Conservation (phyloP, 2,113 vertebrate genomes). For the Etia nguti region DNA sequence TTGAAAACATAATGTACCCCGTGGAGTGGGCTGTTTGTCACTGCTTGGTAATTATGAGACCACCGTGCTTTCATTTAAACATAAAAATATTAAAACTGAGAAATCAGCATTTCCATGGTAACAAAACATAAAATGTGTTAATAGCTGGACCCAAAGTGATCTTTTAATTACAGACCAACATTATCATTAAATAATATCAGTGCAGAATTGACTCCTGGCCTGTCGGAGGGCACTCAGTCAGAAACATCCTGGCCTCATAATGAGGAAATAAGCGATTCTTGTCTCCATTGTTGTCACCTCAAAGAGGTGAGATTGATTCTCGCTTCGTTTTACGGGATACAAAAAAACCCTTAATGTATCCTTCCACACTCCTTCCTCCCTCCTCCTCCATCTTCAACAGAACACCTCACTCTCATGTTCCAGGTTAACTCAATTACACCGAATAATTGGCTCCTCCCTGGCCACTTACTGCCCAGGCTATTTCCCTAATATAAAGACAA, state of each 20-base stretch:
- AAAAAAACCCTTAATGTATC: not conserved
- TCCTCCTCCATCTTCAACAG: not conserved
- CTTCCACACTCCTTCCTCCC: not conserved
- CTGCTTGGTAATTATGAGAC: not conserved
- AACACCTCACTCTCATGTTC: not conserved
- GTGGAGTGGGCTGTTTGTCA: not conserved
- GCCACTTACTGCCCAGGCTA: not conserved
- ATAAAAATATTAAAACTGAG: not conserved
- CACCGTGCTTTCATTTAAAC: not conserved
- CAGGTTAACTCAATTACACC: slow-evolving; percentile 12
- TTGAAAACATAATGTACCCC: not conserved
- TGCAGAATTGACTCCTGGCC: not conserved
- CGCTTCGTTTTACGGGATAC: not conserved
- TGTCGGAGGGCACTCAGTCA: not conserved
- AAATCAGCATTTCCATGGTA: not conserved
- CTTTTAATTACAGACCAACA: not conserved
- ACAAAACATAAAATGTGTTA: not conserved
- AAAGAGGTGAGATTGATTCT: not conserved
- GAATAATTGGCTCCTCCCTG: not conserved
- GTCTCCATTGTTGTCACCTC: not conserved
- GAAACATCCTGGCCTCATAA: not conserved
- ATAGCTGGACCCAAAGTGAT: not conserved
- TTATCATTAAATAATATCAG: not conserved
- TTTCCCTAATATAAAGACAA: not conserved
- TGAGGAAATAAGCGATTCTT: not conserved